A percentile compares a stretch with the other conserved stretches of the same genome.
Evolutionary conservation across 92 coral and sea anemone species (phyloP).

Genomic region (Meandrina meandrites): DNA sequence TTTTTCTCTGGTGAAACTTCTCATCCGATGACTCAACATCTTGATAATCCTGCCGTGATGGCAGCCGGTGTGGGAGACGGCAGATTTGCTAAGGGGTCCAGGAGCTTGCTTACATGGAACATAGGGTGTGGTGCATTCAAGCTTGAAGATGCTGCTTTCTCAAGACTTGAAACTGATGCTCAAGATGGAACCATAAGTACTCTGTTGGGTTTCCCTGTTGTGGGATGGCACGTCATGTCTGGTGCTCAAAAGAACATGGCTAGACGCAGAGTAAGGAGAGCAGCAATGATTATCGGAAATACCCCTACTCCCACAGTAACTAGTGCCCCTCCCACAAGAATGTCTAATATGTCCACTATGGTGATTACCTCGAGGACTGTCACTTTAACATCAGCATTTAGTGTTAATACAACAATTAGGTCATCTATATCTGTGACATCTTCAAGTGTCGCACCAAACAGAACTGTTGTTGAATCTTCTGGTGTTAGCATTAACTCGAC

Average conservation of each 20-base stretch:
- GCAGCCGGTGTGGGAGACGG: constrained; percentile 92
- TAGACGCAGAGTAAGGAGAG: constrained; percentile 64
- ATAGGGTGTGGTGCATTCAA: constrained; percentile 88
- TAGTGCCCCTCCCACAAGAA: constrained; percentile 65
- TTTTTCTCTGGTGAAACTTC: constrained; percentile 61
- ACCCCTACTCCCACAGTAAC: constrained; percentile 81
- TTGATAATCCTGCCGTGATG: constrained; percentile 73
- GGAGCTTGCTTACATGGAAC: constrained; percentile 81
- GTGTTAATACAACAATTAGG: constrained; percentile 30
- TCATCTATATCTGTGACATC: constrained; percentile 9
- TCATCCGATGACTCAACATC: constrained; percentile 72
- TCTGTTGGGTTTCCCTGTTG: constrained; percentile 68
- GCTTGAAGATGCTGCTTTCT: constrained; percentile 57
- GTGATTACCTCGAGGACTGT: constrained; percentile 41
- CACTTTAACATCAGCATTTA: constrained; percentile 22
- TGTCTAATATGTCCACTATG: constrained; percentile 60
- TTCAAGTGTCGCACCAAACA: constrained; percentile 17
- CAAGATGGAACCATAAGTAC: constrained; percentile 76
- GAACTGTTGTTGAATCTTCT: background rate
- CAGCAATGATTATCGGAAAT: constrained; percentile 35
- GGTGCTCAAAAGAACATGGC: constrained; percentile 71
- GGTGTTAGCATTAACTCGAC: background rate
- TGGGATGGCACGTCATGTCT: constrained; percentile 93
- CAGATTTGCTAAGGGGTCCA: constrained; percentile 72
- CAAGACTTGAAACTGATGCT: constrained; percentile 63